A percentile compares a stretch with the other conserved stretches of the same genome.
Evolutionary conservation across 1,140 invertebrate genomes (phyloP).

Genomic region (Nasonia vitripennis): DNA sequence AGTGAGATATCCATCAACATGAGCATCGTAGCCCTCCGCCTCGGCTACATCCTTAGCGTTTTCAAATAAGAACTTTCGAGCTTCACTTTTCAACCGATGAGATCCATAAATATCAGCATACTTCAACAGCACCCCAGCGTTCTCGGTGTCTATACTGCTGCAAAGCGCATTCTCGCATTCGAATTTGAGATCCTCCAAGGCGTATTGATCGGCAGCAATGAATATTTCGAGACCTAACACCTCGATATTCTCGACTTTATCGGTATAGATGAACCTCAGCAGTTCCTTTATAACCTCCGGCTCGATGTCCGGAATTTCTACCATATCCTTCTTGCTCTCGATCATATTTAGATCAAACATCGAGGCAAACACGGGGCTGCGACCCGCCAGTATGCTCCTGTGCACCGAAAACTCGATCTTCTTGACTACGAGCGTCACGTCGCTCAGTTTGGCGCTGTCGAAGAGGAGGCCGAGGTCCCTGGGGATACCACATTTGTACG

Average conservation of each 20-base stretch:
- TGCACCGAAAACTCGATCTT: slow-evolving; percentile 28
- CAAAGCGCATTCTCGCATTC: slow-evolving; percentile 9
- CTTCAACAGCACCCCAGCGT: neutral
- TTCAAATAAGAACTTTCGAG: no score
- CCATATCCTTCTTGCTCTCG: slow-evolving; percentile 74
- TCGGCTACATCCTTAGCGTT: no score
- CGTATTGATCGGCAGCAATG: slow-evolving; percentile 17
- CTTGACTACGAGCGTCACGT: no score
- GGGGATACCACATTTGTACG: no score
- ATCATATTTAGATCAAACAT: slow-evolving; percentile 80
- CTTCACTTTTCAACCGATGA: neutral
- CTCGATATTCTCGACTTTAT: neutral
- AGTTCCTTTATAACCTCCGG: neutral
- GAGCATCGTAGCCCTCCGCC: no score
- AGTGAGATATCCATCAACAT: no score
- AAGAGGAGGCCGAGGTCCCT: no score
- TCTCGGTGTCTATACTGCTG: neutral
- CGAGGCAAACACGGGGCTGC: slow-evolving; percentile 78
- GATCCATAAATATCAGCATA: neutral
- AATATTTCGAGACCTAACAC: neutral
- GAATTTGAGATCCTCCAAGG: neutral
- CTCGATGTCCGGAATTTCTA: slow-evolving; percentile 77
- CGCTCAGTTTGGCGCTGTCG: no score
- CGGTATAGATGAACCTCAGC: slow-evolving; percentile 24
- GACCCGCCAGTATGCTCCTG: slow-evolving; percentile 62